These are phyloP conservation scores for Philaethria dido DNA, from an alignment of 2,888 invertebrate genomes.

Conservation along the genomic window DNA sequence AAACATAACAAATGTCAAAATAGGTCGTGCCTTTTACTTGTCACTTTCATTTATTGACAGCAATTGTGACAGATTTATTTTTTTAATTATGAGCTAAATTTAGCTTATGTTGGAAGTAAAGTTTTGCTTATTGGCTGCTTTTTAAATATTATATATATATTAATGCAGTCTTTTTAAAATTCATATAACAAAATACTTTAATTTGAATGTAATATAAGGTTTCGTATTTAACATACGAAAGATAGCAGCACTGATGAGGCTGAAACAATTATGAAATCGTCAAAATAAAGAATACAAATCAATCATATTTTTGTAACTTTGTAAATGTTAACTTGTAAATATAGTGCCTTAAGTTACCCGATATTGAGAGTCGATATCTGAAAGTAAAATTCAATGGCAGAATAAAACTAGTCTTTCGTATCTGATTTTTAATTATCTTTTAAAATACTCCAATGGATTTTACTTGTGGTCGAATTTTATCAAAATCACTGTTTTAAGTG, in stretches of 20 bases:
- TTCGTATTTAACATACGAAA: not conserved
- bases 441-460: conserved; percentile 62
- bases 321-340: conserved; percentile 39
- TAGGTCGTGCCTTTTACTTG: not conserved
- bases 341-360: conserved; percentile 35
- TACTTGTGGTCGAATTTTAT: conserved; percentile 47
- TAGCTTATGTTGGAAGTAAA: too few species aligned
- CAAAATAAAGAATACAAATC: conserved; percentile 26
- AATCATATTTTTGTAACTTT: conserved; percentile 35
- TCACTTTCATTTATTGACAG: not conserved
- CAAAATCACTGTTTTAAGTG: conserved; percentile 26
- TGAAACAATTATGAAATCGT: conserved; percentile 17
- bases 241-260: conserved; percentile 2
- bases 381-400: conserved; percentile 61
- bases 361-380: conserved; percentile 32
- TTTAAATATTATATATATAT: too few species aligned
- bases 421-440: conserved; percentile 61
- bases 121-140: too few species aligned
- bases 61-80: not conserved
- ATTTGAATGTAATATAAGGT: too few species aligned
- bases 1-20: not conserved
- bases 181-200: too few species aligned
- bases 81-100: not conserved
- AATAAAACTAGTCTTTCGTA: conserved; percentile 71
- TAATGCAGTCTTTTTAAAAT: too few species aligned